A percentile compares a stretch with the other conserved stretches of the same genome.
These are phyloP conservation scores for Limonius californicus DNA, from an alignment of 1,140 invertebrate genomes.

Conservation along the genomic window DNA sequence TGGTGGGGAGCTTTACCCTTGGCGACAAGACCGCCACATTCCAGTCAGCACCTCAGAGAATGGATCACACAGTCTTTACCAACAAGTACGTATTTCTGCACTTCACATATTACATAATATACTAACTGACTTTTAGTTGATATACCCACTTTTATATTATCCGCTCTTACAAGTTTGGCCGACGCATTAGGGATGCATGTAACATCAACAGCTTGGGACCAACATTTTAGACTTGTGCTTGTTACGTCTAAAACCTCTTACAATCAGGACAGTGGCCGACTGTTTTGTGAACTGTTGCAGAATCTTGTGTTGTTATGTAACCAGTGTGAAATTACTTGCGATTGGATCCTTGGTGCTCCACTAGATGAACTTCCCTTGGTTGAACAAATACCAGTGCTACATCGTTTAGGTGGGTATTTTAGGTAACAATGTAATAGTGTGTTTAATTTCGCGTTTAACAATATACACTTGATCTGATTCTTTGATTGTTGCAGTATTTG, in stretches of 20 bases:
- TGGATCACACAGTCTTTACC: constrained; percentile 61
- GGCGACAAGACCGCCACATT: constrained; percentile 60
- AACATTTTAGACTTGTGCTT: constrained; percentile 60
- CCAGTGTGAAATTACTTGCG: constrained; percentile 63
- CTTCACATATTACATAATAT: not conserved
- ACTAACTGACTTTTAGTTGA: constrained; percentile 44
- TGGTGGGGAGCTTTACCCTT: constrained; percentile 72
- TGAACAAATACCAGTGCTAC: constrained; percentile 75
- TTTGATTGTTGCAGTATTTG: too few relatives aligned
- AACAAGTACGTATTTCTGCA: constrained; percentile 50
- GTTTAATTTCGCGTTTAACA: too few relatives aligned
- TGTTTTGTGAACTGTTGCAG: constrained; percentile 60
- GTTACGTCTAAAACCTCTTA: constrained; percentile 37
- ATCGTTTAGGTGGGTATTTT: constrained; percentile 70
- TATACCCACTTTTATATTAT: constrained; percentile 61
- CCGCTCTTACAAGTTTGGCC: constrained; percentile 64
- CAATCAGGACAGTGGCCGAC: constrained; percentile 50
- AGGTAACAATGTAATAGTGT: too few relatives aligned
- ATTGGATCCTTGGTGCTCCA: constrained; percentile 61
- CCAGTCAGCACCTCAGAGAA: constrained; percentile 63
- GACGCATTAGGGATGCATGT: constrained; percentile 73
- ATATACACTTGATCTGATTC: too few relatives aligned
- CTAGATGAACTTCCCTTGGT: constrained; percentile 68
- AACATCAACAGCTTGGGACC: constrained; percentile 70
- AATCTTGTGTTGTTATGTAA: constrained; percentile 62